These are phyloP conservation scores for Sialia sialis DNA, from an alignment of 2,113 vertebrate genomes.

Conservation along the genomic window DNA sequence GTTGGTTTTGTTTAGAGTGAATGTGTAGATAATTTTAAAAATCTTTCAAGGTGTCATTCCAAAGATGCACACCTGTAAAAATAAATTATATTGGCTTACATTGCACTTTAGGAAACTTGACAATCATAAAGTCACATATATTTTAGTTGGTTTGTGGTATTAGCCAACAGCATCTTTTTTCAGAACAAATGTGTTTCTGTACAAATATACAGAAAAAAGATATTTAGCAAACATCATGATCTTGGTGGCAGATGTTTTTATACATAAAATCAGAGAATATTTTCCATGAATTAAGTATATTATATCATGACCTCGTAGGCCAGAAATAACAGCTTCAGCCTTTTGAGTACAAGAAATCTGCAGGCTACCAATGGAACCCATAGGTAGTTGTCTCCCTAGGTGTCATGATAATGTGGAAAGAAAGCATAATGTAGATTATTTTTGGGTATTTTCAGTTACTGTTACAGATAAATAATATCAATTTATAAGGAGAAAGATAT, in stretches of 20 bases:
- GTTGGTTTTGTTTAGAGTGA: background rate
- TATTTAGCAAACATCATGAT: background rate
- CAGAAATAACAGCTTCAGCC: background rate
- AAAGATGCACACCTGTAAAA: background rate
- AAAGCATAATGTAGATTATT: background rate
- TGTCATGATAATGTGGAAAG: background rate
- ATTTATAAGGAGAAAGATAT: background rate
- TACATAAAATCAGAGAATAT: background rate
- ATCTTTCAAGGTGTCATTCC: background rate
- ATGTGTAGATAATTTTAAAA: background rate
- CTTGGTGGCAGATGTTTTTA: background rate
- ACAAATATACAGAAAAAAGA: background rate
- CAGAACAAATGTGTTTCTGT: background rate
- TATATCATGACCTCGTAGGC: background rate
- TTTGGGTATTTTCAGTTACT: background rate
- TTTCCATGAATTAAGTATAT: background rate
- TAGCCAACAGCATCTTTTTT: background rate
- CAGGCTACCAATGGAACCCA: background rate
- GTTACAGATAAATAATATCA: background rate
- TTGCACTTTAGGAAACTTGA: background rate
- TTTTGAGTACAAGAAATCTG: background rate
- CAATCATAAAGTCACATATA: background rate
- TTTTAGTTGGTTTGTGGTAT: background rate
- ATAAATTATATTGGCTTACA: background rate
- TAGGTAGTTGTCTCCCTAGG: background rate